phyloP scores from a whole-genome alignment of 2,888 invertebrate genomes.

The Hydroisotoma schaefferi region DNA sequence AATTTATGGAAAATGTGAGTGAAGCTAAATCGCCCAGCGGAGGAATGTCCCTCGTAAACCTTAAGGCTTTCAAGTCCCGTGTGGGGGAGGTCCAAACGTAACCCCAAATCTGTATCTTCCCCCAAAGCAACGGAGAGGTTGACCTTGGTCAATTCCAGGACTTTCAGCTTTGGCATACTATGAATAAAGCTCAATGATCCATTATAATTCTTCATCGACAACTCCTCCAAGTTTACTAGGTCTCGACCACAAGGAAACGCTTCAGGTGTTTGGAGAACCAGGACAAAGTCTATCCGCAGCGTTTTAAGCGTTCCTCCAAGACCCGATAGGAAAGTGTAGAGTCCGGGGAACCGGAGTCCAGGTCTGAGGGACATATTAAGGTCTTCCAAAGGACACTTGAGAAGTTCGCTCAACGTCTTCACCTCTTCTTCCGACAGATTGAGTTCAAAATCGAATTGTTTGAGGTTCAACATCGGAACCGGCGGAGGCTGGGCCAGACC shows the following conservation, averaged over 20 bases:
- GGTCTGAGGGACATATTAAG: conserved; percentile 17
- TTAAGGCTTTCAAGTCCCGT: conserved; percentile 11
- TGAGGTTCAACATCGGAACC: too few relatives aligned
- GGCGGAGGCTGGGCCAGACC: too few relatives aligned
- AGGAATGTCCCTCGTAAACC: conserved; percentile 16
- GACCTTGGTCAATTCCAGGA: conserved; percentile 12
- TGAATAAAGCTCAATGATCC: conserved; percentile 27
- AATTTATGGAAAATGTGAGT: conserved; percentile 25
- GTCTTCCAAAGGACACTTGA: conserved; percentile 9
- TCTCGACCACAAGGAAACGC: conserved; percentile 27
- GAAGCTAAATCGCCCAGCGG: conserved; percentile 27
- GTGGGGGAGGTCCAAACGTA: conserved; percentile 8
- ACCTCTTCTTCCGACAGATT: conserved; percentile 22
- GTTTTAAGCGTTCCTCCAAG: conserved; percentile 10
- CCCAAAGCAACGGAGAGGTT: conserved; percentile 30
- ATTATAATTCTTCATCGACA: conserved; percentile 23
- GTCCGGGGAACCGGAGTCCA: conserved; percentile 22
- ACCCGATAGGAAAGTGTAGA: conserved; percentile 15
- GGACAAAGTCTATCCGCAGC: conserved; percentile 18
- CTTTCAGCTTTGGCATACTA: conserved; percentile 13
- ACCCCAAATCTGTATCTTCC: conserved; percentile 18
- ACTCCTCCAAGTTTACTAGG: conserved; percentile 20
- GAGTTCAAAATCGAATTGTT: conserved; percentile 1
- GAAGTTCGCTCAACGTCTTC: background rate
- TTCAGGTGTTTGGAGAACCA: conserved; percentile 13